A percentile compares a stretch with the other conserved stretches of the same genome.
These are phyloP conservation scores for Syndactyla subalaris DNA, from an alignment of 2,797 vertebrate species.

Conservation along the genomic window DNA sequence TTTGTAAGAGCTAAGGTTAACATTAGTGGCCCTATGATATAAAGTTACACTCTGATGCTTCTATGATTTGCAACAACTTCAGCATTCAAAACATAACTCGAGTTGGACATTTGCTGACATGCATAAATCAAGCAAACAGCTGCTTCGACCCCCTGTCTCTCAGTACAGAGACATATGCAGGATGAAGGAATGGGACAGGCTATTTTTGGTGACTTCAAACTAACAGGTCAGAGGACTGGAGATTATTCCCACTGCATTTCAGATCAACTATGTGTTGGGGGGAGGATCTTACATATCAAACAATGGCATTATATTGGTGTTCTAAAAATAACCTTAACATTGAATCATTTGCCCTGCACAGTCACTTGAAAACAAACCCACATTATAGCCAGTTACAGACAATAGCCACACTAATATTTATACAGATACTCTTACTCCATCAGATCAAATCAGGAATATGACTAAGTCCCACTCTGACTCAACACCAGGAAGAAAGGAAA, in stretches of 20 bases:
- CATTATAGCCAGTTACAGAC: neutral
- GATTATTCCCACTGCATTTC: neutral
- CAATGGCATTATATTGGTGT: neutral
- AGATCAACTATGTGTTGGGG: neutral
- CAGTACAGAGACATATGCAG: neutral
- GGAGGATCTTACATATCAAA: slow-evolving; percentile 4
- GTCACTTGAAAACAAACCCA: neutral
- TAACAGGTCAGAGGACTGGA: slow-evolving; percentile 12
- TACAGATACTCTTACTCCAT: neutral
- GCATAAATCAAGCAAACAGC: slow-evolving; percentile 35
- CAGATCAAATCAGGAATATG: neutral
- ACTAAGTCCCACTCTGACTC: slow-evolving; percentile 10
- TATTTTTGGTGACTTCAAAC: slow-evolving; percentile 43
- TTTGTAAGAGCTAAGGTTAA: neutral
- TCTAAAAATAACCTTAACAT: slow-evolving; percentile 38
- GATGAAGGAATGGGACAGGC: neutral
- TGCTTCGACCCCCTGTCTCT: neutral
- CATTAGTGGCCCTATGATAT: neutral
- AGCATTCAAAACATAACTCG: neutral
- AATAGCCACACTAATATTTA: neutral
- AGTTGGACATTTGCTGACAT: neutral
- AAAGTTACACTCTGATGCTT: neutral
- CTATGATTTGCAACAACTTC: neutral
- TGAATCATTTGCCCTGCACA: neutral
- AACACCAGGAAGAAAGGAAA: neutral